phyloP scores from a whole-genome alignment of 1,140 invertebrate species.

The Eubasilissa regina region DNA sequence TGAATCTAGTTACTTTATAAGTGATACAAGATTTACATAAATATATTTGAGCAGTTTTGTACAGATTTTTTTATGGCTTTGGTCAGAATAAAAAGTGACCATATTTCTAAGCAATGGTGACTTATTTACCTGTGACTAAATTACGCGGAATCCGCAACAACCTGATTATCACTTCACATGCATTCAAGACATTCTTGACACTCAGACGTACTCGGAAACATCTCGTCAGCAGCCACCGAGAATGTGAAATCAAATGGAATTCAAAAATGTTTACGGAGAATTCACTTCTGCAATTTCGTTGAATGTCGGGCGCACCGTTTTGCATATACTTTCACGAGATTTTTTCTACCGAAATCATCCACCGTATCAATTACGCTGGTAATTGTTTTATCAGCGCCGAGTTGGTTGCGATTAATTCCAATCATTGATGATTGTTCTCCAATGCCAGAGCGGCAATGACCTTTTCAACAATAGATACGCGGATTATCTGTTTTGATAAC shows the following conservation, averaged over 20 bases:
- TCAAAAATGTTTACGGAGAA: conserved; percentile 17
- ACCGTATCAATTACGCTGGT: not conserved
- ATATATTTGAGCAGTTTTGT: too few species aligned
- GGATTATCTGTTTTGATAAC: too few species aligned
- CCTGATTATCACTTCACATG: not conserved
- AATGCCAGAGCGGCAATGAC: not conserved
- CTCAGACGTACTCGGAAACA: not conserved
- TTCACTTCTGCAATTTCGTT: conserved; percentile 10
- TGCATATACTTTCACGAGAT: conserved; percentile 33
- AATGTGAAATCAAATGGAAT: conserved; percentile 40
- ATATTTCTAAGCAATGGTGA: too few species aligned
- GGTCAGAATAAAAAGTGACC: too few species aligned
- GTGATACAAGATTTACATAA: too few species aligned
- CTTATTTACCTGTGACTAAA: too few species aligned
- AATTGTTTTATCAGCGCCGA: not conserved
- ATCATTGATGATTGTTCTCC: not conserved
- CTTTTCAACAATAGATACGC: too few species aligned
- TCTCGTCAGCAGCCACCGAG: not conserved
- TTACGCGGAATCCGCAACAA: too few species aligned
- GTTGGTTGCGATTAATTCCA: not conserved
- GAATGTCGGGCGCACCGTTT: not conserved
- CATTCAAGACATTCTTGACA: not conserved
- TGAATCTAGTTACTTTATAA: too few species aligned
- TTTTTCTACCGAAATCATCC: conserved; percentile 4
- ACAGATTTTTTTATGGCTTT: too few species aligned